These are phyloP conservation scores for Gymnocypris eckloni DNA, from an alignment of 2,797 vertebrate species.

Conservation along the genomic window DNA sequence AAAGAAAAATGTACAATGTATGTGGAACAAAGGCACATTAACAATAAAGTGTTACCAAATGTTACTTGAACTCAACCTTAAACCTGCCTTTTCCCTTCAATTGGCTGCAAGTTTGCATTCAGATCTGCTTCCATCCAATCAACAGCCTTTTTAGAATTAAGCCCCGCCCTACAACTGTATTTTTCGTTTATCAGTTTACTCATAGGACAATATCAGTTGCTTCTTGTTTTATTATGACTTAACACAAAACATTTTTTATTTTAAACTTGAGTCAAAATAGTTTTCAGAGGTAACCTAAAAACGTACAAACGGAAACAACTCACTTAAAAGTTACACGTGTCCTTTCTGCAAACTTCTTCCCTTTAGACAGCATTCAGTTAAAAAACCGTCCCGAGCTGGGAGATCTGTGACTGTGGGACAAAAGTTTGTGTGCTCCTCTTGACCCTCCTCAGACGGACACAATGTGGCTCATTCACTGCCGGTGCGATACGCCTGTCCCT, in stretches of 20 bases:
- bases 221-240: neutral
- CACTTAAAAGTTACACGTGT: neutral
- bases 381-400: neutral
- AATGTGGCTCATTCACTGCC: conserved; percentile 34
- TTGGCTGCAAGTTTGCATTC: too few relatives aligned
- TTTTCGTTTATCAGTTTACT: neutral
- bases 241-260: neutral
- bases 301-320: neutral
- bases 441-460: conserved; percentile 34
- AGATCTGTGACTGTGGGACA: conserved; percentile 27
- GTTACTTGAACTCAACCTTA: neutral
- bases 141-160: neutral
- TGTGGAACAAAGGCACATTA: too few relatives aligned
- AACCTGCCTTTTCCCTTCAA: neutral
- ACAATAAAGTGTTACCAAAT: neutral
- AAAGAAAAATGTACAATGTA: neutral
- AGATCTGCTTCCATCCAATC: neutral
- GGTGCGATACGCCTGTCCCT: conserved; percentile 4
- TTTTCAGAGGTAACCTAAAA: neutral
- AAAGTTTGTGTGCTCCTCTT: conserved; percentile 23
- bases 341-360: neutral
- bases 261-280: neutral
- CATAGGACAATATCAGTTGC: neutral
- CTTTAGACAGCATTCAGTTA: neutral
- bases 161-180: neutral